Evolutionary conservation across 1,140 invertebrate species (phyloP), one percentile per base, ranked within the genome.

Genomic region (Orius laevigatus): DNA sequence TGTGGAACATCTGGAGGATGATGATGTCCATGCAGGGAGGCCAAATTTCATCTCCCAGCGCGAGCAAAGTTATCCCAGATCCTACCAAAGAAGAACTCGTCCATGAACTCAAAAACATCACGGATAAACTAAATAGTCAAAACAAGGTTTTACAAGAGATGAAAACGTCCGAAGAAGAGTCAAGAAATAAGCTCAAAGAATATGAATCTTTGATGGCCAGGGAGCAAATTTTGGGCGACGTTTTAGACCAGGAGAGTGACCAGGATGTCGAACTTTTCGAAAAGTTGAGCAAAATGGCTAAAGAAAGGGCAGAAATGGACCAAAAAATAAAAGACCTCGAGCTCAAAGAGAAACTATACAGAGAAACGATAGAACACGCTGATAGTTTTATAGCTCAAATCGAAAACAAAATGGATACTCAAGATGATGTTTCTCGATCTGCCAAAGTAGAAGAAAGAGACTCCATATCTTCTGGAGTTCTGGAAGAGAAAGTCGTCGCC

Each of bases 381-480:
- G 81, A 82, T 45, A 71, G 78, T 39, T 74, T 84, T 60, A 79
- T 81, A 71, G 72, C 74, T 0, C 74, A 78, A 38, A 69, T 81
- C 63, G 78, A 81, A 55, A 67, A 67, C 1, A 69, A 73, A 0
- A 78, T 78, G 51, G 75, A 76, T 59, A 68, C 58, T 32, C 58
- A 61, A 19, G 57, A 66, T 9, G 61, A 60, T n/a, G n/a, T n/a
- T n/a, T n/a, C n/a, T n/a, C n/a, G n/a, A n/a, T n/a, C n/a, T n/a
- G n/a, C n/a, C 20, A 55, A 44, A 44, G 41, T 32, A n/a, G 32
- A 39, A n/a, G 48, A 50, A 35, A 50, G 16, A 18, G 31, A 46
- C 5, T 31, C 11, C 43, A 12, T n/a, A 2, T n/a, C n/a, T 9
- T 11, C 15, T 10, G 36, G 33, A 40, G 49, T 34, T 11, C 33